Percentiles rank a stretch among this genome's conserved stretches.
These are phyloP conservation scores for Onychostoma macrolepis DNA, from an alignment of 2,113 vertebrate species.

Conservation along the genomic window DNA sequence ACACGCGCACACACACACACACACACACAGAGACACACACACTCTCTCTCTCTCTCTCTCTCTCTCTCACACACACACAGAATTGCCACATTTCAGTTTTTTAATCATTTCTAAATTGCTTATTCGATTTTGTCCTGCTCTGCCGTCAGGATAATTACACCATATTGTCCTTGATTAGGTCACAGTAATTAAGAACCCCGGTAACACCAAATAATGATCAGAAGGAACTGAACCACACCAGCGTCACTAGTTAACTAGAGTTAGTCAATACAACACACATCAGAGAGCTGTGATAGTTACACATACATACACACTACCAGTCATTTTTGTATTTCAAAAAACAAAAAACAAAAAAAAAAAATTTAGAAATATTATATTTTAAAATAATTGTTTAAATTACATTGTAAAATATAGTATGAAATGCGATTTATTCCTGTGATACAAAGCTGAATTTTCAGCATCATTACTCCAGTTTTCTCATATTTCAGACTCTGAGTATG, in stretches of 20 bases:
- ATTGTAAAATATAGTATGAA: too few relatives aligned
- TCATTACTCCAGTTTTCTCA: too few relatives aligned
- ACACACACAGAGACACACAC: not conserved
- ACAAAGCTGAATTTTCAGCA: too few relatives aligned
- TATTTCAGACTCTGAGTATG: not conserved
- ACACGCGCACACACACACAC: too few relatives aligned
- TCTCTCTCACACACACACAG: not conserved
- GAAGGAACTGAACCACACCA: not conserved
- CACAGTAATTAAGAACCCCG: constrained; percentile 31
- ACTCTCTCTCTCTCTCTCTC: too few relatives aligned
- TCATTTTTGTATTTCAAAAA: too few relatives aligned
- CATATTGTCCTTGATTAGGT: constrained; percentile 35
- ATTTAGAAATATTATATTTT: too few relatives aligned
- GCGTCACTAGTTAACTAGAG: not conserved
- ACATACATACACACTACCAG: too few relatives aligned
- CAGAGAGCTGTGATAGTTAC: not conserved
- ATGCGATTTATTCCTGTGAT: not conserved
- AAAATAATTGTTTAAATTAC: too few relatives aligned
- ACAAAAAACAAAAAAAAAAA: too few relatives aligned
- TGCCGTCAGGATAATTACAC: constrained; percentile 35
- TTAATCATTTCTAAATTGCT: constrained; percentile 59
- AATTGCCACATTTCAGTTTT: constrained; percentile 5
- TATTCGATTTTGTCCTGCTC: constrained; percentile 31
- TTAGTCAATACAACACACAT: constrained; percentile 37
- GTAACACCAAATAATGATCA: not conserved